These are phyloP conservation scores for Astyanax mexicanus DNA, from an alignment of 2,797 vertebrate genomes.

Conservation along the genomic window DNA sequence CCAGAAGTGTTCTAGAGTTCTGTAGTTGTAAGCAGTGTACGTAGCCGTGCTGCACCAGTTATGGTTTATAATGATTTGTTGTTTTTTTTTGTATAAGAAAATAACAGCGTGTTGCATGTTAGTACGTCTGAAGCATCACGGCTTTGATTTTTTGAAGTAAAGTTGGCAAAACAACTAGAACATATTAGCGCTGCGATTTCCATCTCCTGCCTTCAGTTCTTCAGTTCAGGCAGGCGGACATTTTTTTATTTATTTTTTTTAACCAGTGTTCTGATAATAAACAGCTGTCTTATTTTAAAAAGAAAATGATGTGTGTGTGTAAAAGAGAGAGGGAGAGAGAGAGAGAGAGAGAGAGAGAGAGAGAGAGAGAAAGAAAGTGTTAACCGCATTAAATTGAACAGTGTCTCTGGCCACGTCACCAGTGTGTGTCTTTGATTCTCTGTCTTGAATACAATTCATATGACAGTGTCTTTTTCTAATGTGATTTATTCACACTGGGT, in stretches of 20 bases:
- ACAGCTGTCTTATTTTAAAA: not conserved
- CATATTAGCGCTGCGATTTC: not conserved
- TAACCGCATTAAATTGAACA: not conserved
- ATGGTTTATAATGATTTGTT: not conserved
- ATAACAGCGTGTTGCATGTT: not conserved
- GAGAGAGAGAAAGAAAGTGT: not conserved
- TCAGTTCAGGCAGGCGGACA: not conserved
- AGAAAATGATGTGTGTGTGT: slow-evolving; percentile 17
- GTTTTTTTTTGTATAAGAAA: too few species aligned
- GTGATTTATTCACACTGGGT: not conserved
- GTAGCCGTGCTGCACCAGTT: not conserved
- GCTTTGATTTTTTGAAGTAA: not conserved
- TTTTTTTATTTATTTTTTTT: too few species aligned
- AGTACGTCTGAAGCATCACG: not conserved
- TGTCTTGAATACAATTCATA: slow-evolving; percentile 11
- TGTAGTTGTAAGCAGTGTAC: not conserved
- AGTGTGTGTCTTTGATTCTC: not conserved
- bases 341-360: not conserved
- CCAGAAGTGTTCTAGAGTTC: not conserved
- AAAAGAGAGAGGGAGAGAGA: not conserved
- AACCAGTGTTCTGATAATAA: not conserved
- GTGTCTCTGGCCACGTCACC: slow-evolving; percentile 15
- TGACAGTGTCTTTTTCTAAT: not conserved
- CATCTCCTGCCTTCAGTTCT: not conserved
- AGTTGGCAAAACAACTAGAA: too few species aligned